Conservation (phyloP, 30 jellyfish, hydroid and myxozoan species). For the Hydractinia echinata region DNA sequence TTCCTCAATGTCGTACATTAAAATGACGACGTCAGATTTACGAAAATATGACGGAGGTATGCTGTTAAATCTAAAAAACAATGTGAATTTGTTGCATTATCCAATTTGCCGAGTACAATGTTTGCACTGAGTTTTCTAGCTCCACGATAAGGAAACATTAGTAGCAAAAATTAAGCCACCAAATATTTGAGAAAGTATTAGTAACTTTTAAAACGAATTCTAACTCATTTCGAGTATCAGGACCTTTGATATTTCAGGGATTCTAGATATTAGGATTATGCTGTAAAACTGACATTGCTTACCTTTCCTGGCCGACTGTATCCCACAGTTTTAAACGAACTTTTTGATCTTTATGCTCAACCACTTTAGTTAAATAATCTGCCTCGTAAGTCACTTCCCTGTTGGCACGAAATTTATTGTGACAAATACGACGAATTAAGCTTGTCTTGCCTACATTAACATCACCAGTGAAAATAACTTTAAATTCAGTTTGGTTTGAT, state of each 20-base stretch:
- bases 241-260: background rate
- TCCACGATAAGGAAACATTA: too few relatives aligned
- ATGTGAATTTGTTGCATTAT: background rate
- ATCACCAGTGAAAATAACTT: slow-evolving; percentile 80
- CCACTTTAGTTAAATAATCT: slow-evolving; percentile 53
- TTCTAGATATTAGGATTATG: too few relatives aligned
- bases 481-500: slow-evolving; percentile 15
- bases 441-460: slow-evolving; percentile 86
- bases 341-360: slow-evolving; percentile 38
- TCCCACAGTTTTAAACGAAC: slow-evolving; percentile 79
- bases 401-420: slow-evolving; percentile 52
- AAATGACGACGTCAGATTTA: slow-evolving; percentile 75
- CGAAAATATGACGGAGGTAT: slow-evolving; percentile 92
- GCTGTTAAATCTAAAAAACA: slow-evolving; percentile 63
- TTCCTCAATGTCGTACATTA: slow-evolving; percentile 64
- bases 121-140: too few relatives aligned
- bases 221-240: background rate
- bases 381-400: slow-evolving; percentile 57
- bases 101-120: too few relatives aligned
- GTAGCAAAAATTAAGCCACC: too few relatives aligned
- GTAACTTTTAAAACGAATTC: too few relatives aligned
- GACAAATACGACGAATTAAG: slow-evolving; percentile 52
- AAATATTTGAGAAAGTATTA: background rate
- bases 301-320: slow-evolving; percentile 96
- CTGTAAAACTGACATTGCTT: background rate